Percentiles rank a stretch among this genome's conserved stretches.
Conservation (phyloP, 2,888 invertebrate genomes). For the Buathra laborator region DNA sequence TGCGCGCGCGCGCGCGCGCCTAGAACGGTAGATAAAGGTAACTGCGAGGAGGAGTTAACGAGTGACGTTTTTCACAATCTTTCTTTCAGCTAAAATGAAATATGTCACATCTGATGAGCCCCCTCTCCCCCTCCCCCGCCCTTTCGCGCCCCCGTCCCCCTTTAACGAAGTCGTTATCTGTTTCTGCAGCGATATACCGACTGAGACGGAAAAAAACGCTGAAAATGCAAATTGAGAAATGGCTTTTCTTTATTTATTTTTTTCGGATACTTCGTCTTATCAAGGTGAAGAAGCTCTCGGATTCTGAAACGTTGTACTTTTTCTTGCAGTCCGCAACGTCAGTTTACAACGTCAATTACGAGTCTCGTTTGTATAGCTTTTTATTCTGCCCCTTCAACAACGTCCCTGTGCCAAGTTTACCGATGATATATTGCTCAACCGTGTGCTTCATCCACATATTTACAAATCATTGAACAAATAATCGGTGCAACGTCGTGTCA, state of each 20-base stretch:
- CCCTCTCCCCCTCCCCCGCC: background rate
- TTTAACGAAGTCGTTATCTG: slow-evolving; percentile 67
- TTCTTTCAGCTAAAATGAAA: slow-evolving; percentile 52
- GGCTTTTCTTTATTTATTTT: background rate
- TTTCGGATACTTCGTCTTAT: background rate
- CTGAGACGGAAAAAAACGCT: slow-evolving; percentile 59
- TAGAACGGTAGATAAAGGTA: slow-evolving; percentile 29
- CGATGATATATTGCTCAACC: background rate
- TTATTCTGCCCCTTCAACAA: background rate
- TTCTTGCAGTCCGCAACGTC: background rate
- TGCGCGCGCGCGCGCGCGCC: slow-evolving; percentile 1
- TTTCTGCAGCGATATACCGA: slow-evolving; percentile 51
- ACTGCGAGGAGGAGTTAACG: background rate
- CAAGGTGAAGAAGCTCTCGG: background rate
- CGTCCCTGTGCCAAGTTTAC: background rate
- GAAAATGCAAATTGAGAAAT: slow-evolving; percentile 66
- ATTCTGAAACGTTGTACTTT: background rate
- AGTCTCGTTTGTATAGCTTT: background rate
- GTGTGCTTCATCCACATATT: slow-evolving; percentile 15
- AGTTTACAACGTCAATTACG: slow-evolving; percentile 4
- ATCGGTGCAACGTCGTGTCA: slow-evolving; percentile 39
- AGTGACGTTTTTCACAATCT: slow-evolving; percentile 33
- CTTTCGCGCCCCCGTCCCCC: background rate
- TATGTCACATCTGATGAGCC: slow-evolving; percentile 66
- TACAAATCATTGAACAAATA: slow-evolving; percentile 21